phyloP scores from a whole-genome alignment of 2,113 vertebrate genomes.

The Gobiocypris rarus region DNA sequence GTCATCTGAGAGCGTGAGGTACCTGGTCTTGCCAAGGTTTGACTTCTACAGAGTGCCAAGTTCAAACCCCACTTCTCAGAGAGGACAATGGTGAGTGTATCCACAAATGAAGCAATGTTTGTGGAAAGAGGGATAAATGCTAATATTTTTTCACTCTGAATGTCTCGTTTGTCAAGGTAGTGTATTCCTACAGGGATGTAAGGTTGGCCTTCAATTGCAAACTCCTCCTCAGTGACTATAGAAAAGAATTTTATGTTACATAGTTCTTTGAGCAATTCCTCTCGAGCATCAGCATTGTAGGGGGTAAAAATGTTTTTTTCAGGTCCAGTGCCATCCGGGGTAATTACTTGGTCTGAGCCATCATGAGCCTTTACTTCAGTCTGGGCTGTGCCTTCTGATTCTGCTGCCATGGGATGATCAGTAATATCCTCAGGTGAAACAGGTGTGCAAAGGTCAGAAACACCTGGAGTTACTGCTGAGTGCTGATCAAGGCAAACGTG shows the following conservation, averaged over 20 bases:
- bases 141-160: conserved; percentile 76
- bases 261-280: conserved; percentile 75
- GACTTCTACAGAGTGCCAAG: conserved; percentile 78
- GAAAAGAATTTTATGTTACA: conserved; percentile 79
- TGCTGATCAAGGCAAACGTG: background rate
- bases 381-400: conserved; percentile 17
- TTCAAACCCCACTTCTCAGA: conserved; percentile 81
- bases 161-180: conserved; percentile 75
- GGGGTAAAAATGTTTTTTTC: conserved; percentile 66
- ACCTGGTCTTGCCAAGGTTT: conserved; percentile 70
- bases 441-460: background rate
- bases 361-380: conserved; percentile 5
- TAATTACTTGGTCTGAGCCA: background rate
- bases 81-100: conserved; percentile 68
- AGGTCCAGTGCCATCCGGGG: background rate
- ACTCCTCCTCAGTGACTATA: conserved; percentile 69
- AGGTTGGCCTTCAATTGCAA: conserved; percentile 68
- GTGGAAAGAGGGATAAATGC: conserved; percentile 71
- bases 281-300: conserved; percentile 71
- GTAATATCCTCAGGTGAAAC: conserved; percentile 22
- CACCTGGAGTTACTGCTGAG: background rate
- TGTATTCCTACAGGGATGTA: conserved; percentile 77
- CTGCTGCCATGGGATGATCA: background rate
- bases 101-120: conserved; percentile 65
- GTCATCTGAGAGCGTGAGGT: conserved; percentile 71